Percentiles rank a stretch among this genome's conserved stretches.
phyloP scores from a whole-genome alignment of 2,888 invertebrate genomes.

The Eupithecia subfuscata region DNA sequence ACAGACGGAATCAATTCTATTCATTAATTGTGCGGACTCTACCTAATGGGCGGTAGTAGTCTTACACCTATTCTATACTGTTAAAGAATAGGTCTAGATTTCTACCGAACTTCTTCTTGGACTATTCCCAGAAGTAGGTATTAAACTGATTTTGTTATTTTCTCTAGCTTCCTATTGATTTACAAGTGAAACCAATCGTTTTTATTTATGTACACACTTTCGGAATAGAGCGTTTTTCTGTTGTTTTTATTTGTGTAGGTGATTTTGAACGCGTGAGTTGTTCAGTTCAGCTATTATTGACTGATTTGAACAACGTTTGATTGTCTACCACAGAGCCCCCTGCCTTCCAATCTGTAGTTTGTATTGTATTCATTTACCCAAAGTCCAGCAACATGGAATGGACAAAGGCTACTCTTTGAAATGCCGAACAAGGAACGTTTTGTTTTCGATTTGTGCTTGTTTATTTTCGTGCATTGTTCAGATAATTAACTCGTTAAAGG shows the following conservation, averaged over 20 bases:
- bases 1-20: constrained; percentile 52
- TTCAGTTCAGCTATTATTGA: constrained; percentile 2
- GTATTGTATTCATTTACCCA: constrained; percentile 10
- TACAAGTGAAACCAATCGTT: background rate
- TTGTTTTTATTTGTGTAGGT: background rate
- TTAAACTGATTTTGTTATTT: background rate
- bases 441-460: constrained; percentile 9
- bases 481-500: constrained; percentile 13
- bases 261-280: background rate
- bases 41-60: constrained; percentile 22
- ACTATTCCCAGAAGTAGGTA: background rate
- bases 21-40: constrained; percentile 46
- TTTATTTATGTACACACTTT: background rate
- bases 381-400: constrained; percentile 22
- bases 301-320: background rate
- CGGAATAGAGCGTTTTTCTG: background rate
- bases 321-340: background rate
- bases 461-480: constrained; percentile 9
- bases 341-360: background rate
- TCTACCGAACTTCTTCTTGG: too few relatives aligned
- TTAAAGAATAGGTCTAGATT: too few relatives aligned
- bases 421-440: constrained; percentile 21
- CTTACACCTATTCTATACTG: constrained; percentile 8
- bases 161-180: background rate
- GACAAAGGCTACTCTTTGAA: constrained; percentile 17